Conservation (phyloP, 2,113 vertebrate species). For the Tupaia tana region DNA sequence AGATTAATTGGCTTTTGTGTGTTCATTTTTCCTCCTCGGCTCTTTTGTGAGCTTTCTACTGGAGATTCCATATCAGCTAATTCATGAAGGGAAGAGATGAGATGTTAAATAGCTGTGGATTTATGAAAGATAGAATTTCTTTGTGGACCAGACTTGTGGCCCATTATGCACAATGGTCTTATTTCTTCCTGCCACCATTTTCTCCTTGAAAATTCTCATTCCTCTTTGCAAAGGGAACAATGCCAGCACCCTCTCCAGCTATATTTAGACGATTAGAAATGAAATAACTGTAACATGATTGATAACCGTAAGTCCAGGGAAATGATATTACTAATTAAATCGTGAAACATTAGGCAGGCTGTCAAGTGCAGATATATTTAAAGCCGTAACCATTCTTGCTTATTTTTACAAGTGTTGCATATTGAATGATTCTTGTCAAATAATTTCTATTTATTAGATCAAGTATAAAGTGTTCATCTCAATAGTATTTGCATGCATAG, state of each 20-base stretch:
- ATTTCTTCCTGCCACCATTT: slow-evolving; percentile 50
- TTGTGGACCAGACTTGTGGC: not conserved
- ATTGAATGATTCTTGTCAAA: slow-evolving; percentile 42
- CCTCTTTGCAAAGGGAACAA: slow-evolving; percentile 34
- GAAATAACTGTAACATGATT: slow-evolving; percentile 71
- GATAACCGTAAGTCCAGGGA: slow-evolving; percentile 69
- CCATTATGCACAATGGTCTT: not conserved
- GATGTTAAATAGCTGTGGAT: slow-evolving; percentile 47
- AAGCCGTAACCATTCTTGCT: slow-evolving; percentile 31
- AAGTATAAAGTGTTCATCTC: not conserved
- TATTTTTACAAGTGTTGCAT: slow-evolving; percentile 59
- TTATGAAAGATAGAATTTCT: slow-evolving; percentile 39
- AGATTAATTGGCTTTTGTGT: slow-evolving; percentile 76
- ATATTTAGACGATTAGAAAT: slow-evolving; percentile 70
- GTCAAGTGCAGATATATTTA: slow-evolving; percentile 76
- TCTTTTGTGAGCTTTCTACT: slow-evolving; percentile 47
- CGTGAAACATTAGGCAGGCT: slow-evolving; percentile 68
- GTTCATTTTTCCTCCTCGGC: slow-evolving; percentile 56
- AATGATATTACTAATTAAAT: slow-evolving; percentile 82
- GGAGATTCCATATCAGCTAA: slow-evolving; percentile 36
- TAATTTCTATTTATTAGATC: slow-evolving; percentile 60
- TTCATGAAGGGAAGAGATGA: not conserved
- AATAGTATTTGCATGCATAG: not conserved
- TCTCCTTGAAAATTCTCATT: not conserved
- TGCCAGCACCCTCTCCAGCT: not conserved